Conservation (phyloP, 2,113 vertebrate species). For the Pagrus major region DNA sequence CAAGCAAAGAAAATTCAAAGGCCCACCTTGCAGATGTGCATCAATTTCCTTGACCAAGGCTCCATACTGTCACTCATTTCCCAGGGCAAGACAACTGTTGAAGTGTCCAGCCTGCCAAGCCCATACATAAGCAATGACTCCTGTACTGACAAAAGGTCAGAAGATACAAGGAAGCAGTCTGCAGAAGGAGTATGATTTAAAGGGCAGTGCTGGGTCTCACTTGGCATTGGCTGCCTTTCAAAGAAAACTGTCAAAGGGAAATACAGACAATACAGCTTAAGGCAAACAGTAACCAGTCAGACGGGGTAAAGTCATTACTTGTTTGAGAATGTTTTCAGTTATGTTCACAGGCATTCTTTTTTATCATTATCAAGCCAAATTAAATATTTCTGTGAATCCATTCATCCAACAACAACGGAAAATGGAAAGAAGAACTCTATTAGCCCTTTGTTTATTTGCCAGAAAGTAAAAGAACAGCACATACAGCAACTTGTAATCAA, state of each 20-base stretch:
- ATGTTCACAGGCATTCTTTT: slow-evolving; percentile 8
- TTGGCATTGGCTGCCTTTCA: slow-evolving; percentile 43
- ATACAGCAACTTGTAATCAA: neutral
- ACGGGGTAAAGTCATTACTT: slow-evolving; percentile 33
- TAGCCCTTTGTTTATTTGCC: neutral
- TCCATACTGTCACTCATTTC: slow-evolving; percentile 16
- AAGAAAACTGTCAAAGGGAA: slow-evolving; percentile 37
- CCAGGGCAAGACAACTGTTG: slow-evolving; percentile 2
- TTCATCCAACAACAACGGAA: neutral
- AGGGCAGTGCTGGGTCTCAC: slow-evolving; percentile 30
- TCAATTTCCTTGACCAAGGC: slow-evolving; percentile 11
- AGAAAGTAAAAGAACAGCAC: neutral
- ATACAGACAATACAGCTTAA: slow-evolving; percentile 41
- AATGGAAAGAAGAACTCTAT: neutral
- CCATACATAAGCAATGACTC: slow-evolving; percentile 27
- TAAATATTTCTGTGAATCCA: neutral
- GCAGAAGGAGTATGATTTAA: slow-evolving; percentile 42
- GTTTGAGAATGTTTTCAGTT: slow-evolving; percentile 28
- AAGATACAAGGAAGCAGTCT: slow-evolving; percentile 36
- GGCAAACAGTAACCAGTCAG: slow-evolving; percentile 5
- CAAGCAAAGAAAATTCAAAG: neutral
- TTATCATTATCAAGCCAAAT: neutral
- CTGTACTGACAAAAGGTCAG: slow-evolving; percentile 44
- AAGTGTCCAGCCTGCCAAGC: slow-evolving; percentile 2
- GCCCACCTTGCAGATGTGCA: slow-evolving; percentile 19